Evolutionary conservation across 2,888 invertebrate species (phyloP).

Genomic region (Epiblema foenella): DNA sequence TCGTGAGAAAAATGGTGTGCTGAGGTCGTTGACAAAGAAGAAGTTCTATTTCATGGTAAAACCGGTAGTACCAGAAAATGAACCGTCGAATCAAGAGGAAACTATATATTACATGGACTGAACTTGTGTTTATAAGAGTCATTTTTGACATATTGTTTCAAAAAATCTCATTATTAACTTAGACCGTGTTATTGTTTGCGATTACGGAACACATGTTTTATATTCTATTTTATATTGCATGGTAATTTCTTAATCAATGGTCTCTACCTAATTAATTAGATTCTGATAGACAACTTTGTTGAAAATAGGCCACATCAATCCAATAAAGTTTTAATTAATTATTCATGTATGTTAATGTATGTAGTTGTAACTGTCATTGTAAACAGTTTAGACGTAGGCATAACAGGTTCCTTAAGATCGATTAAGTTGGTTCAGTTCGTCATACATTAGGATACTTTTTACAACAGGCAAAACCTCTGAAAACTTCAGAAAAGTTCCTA

Average conservation of each 20-base stretch:
- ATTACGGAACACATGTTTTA: too few relatives aligned
- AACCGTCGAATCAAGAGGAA: constrained; percentile 47
- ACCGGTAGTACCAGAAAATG: constrained; percentile 57
- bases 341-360: background rate
- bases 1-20: constrained; percentile 21
- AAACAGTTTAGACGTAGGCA: background rate
- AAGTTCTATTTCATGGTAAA: constrained; percentile 56
- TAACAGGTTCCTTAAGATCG: background rate
- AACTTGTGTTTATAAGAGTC: background rate
- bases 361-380: too few relatives aligned
- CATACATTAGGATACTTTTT: too few relatives aligned
- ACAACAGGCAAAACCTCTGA: background rate
- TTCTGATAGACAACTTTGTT: background rate
- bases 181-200: too few relatives aligned
- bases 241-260: too few relatives aligned
- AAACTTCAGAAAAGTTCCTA: background rate
- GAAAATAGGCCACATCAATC: background rate
- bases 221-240: too few relatives aligned
- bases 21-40: constrained; percentile 48
- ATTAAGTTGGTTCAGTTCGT: background rate
- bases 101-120: constrained; percentile 55
- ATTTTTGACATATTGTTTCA: background rate
- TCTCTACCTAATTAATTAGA: too few relatives aligned
- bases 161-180: background rate
- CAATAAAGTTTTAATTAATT: background rate